phyloP scores from a whole-genome alignment of 2,888 invertebrate genomes.

The Troides oblongomaculatus region DNA sequence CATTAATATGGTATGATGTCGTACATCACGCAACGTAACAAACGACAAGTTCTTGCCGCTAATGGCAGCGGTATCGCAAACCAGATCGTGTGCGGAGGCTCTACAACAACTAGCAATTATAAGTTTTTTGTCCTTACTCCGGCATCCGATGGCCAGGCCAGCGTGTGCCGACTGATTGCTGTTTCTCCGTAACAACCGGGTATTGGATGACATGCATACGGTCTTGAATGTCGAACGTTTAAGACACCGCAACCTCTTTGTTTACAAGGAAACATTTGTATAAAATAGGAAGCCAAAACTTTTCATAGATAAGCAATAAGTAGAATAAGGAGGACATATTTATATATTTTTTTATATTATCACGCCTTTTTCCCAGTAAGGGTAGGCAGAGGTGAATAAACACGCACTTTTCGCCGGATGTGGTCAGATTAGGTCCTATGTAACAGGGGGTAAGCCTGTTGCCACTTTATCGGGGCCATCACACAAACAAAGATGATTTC shows the following conservation, averaged over 20 bases:
- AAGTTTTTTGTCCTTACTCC: slow-evolving; percentile 51
- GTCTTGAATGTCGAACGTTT: slow-evolving; percentile 9
- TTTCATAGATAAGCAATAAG: background rate
- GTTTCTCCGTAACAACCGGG: slow-evolving; percentile 26
- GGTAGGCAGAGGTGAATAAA: too few relatives aligned
- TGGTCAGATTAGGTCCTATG: too few relatives aligned
- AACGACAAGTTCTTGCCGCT: slow-evolving; percentile 26
- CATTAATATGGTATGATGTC: slow-evolving; percentile 5
- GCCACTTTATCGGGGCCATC: too few relatives aligned
- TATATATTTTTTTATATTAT: too few relatives aligned
- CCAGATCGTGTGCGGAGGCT: slow-evolving; percentile 33
- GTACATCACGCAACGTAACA: slow-evolving; percentile 4
- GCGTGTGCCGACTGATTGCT: slow-evolving; percentile 27
- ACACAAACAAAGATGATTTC: too few relatives aligned
- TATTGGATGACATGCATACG: slow-evolving; percentile 18
- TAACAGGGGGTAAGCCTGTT: too few relatives aligned
- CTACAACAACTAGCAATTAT: slow-evolving; percentile 47
- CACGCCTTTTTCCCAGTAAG: too few relatives aligned
- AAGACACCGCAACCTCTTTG: slow-evolving; percentile 6
- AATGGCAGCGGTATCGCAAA: slow-evolving; percentile 36
- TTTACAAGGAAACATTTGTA: background rate
- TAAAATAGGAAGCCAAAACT: background rate
- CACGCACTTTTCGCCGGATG: too few relatives aligned
- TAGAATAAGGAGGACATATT: too few relatives aligned
- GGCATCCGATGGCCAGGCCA: slow-evolving; percentile 50